A percentile compares a stretch with the other conserved stretches of the same genome.
These are phyloP conservation scores for Tiliacea aurago DNA, from an alignment of 2,888 invertebrate species.

Conservation along the genomic window DNA sequence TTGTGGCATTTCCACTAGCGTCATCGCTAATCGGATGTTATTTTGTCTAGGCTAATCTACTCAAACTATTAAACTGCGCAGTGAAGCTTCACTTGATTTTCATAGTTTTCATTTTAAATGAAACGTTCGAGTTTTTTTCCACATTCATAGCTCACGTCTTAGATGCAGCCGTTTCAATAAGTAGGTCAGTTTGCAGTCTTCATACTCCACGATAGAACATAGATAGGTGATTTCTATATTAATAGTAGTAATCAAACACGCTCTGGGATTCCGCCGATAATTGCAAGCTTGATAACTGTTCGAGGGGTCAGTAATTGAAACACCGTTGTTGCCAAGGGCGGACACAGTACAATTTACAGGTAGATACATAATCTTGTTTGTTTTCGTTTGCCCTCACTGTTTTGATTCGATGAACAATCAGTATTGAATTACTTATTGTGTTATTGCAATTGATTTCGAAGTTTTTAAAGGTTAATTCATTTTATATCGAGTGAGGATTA, in stretches of 20 bases:
- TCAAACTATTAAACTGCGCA: background rate
- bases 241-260: slow-evolving; percentile 61
- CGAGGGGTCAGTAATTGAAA: slow-evolving; percentile 57
- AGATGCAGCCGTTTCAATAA: slow-evolving; percentile 36
- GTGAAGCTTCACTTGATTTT: slow-evolving; percentile 25
- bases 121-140: slow-evolving; percentile 24
- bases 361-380: slow-evolving; percentile 49
- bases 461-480: slow-evolving; percentile 39
- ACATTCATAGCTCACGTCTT: slow-evolving; percentile 28
- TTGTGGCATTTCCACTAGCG: no score
- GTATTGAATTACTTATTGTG: slow-evolving; percentile 51
- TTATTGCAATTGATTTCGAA: slow-evolving; percentile 53
- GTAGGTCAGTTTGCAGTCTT: slow-evolving; percentile 47
- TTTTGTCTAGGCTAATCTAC: no score
- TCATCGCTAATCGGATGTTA: no score
- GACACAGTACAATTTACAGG: slow-evolving; percentile 37
- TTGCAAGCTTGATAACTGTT: slow-evolving; percentile 59
- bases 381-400: slow-evolving; percentile 47
- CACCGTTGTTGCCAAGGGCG: slow-evolving; percentile 43
- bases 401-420: slow-evolving; percentile 47
- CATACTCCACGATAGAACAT: slow-evolving; percentile 30
- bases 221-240: slow-evolving; percentile 60
- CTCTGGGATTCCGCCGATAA: slow-evolving; percentile 48
- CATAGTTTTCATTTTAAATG: slow-evolving; percentile 28
- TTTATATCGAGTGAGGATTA: slow-evolving; percentile 33